Base-by-base conservation (phyloP, 2,888 invertebrate species). In the Frankliniella fusca region DNA sequence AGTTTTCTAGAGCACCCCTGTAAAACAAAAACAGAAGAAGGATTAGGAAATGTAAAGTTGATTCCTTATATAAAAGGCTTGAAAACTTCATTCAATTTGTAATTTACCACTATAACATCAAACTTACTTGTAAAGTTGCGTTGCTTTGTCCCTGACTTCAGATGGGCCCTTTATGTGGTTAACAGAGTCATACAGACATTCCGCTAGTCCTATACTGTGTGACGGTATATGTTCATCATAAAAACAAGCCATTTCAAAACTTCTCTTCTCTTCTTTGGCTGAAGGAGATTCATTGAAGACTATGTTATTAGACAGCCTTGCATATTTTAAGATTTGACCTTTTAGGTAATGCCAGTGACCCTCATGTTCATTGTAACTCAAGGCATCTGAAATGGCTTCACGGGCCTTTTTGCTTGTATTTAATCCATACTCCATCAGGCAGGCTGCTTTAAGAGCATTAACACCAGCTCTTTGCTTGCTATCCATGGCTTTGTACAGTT, bases 221-320 rank as follows among this genome's bases (percentile, higher is more conserved):
- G 70, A 76, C 8, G 70, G 70, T 9, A 27, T 23, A 27, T 76
- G 70, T 27, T 76, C 70, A 76, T 76, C 70, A 76, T 76, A 76
- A 76, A 76, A 76, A 76, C 27, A 27, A 8, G 70, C 70, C 27
- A 76, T 9, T 27, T 76, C 23, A 76, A 76, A 76, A 27, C 70
- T 23, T 76, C 27, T 76, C 8, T 27, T 23, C 27, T 76, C 70
- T 12, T 76, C 70, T 9, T 23, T 27, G 12, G 7, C 12, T 27
- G 70, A 27, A 23, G 27, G 3, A 11, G 5, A 12, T 27, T 76
- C 70, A 12, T 76, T 27, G 27, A 76, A 12, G 12, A 0, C 23
- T n/a, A 27, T 27, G 9, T 38, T 38, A 5, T 38, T 5, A 38
- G 38, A 38, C 2, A 76, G 70, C 10, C 70, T 76, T 27, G 12